Evolutionary conservation across 2,113 vertebrate genomes (phyloP).

Genomic region (Riparia riparia): DNA sequence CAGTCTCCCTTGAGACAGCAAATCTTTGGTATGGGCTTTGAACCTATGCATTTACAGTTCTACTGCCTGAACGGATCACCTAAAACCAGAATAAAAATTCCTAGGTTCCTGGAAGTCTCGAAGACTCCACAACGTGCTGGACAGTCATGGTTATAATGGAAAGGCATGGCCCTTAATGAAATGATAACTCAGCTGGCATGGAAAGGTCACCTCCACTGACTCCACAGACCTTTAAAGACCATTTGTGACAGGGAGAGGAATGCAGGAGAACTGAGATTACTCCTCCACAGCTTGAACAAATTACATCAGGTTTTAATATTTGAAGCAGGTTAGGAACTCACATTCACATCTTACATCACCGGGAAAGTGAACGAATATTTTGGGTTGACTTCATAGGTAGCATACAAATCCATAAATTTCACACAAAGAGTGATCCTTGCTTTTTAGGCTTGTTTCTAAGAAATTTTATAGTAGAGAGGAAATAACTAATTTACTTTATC

Average conservation of each 20-base stretch:
- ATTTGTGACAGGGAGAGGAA: not conserved
- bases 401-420: not conserved
- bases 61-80: not conserved
- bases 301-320: not conserved
- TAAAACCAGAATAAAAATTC: not conserved
- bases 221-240: not conserved
- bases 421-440: not conserved
- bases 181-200: not conserved
- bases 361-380: not conserved
- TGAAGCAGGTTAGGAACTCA: not conserved
- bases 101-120: not conserved
- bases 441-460: not conserved
- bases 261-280: not conserved
- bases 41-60: not conserved
- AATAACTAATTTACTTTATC: not conserved
- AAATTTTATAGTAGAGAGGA: not conserved
- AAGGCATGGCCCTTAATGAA: not conserved
- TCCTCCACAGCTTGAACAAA: not conserved
- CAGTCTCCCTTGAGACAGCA: not conserved
- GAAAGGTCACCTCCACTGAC: not conserved
- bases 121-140: not conserved
- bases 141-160: not conserved
- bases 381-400: not conserved
- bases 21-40: not conserved
- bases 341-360: not conserved